Evolutionary conservation across 2,797 vertebrate species (phyloP).

Genomic region (Gorsachius magnificus): DNA sequence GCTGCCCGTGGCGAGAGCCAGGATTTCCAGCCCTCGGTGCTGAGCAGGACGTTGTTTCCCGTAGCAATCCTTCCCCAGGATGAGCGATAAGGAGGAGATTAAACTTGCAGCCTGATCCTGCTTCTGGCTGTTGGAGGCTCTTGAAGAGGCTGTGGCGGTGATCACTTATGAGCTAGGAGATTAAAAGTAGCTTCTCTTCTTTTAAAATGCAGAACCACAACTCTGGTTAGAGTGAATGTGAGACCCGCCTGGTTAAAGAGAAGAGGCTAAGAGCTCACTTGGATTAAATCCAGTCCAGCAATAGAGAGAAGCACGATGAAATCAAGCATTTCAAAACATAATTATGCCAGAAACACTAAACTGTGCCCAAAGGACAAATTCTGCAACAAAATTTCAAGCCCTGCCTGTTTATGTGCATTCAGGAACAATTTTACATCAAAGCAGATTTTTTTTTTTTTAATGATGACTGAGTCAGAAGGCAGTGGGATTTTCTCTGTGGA

Average conservation of each 20-base stretch:
- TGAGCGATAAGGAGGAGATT: not conserved
- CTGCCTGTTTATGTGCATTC: not conserved
- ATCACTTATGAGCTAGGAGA: not conserved
- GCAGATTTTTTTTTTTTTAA: not conserved
- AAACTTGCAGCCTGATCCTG: not conserved
- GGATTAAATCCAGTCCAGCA: not conserved
- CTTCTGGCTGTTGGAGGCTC: not conserved
- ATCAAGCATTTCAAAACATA: not conserved
- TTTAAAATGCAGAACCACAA: not conserved
- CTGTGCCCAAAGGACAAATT: not conserved
- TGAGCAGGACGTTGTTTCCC: not conserved
- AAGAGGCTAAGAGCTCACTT: not conserved
- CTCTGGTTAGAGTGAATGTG: fast-evolving
- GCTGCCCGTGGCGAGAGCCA: not conserved
- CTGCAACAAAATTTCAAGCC: not conserved
- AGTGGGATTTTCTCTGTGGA: not conserved
- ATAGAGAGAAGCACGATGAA: not conserved
- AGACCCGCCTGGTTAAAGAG: not conserved
- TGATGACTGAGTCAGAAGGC: not conserved
- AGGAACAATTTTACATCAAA: not conserved
- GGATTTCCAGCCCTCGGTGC: not conserved
- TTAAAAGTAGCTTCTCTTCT: not conserved
- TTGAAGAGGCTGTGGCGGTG: not conserved
- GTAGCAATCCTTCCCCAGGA: not conserved
- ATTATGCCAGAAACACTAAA: not conserved